Percentiles rank a stretch among this genome's conserved stretches.
phyloP scores from a whole-genome alignment of 2,888 invertebrate genomes.

The Polyommatus iphigenia region DNA sequence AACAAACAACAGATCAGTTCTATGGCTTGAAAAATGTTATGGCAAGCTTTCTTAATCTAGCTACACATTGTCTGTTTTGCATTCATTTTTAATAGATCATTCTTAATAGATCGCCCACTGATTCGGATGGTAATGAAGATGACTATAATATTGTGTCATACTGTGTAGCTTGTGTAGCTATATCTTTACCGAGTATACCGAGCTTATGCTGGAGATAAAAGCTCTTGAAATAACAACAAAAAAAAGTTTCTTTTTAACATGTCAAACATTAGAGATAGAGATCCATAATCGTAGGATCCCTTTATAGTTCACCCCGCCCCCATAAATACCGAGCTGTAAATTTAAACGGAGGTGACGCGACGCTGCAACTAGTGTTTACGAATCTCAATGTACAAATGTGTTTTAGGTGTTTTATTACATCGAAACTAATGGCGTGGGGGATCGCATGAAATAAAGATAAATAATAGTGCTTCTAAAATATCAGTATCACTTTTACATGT shows the following conservation, averaged over 20 bases:
- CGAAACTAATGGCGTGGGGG: neutral
- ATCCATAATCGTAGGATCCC: neutral
- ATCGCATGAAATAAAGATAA: neutral
- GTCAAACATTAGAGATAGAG: neutral
- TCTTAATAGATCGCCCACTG: too few relatives aligned
- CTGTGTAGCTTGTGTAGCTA: too few relatives aligned
- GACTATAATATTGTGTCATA: too few relatives aligned
- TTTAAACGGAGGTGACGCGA: neutral
- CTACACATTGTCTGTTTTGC: too few relatives aligned
- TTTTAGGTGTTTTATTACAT: conserved; percentile 8
- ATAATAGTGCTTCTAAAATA: neutral
- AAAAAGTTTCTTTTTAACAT: too few relatives aligned
- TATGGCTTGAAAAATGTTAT: neutral
- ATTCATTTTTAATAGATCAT: neutral
- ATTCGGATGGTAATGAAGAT: too few relatives aligned
- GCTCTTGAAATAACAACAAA: too few relatives aligned
- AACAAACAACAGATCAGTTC: neutral
- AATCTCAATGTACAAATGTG: neutral
- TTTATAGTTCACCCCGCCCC: neutral
- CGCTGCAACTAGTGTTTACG: neutral
- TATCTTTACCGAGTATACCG: too few relatives aligned
- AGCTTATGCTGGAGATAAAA: too few relatives aligned
- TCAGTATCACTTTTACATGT: too few relatives aligned
- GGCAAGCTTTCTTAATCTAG: neutral
- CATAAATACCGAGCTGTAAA: neutral